phyloP scores from a whole-genome alignment of 2,888 invertebrate genomes.

The Prosopocoilus inquinatus region DNA sequence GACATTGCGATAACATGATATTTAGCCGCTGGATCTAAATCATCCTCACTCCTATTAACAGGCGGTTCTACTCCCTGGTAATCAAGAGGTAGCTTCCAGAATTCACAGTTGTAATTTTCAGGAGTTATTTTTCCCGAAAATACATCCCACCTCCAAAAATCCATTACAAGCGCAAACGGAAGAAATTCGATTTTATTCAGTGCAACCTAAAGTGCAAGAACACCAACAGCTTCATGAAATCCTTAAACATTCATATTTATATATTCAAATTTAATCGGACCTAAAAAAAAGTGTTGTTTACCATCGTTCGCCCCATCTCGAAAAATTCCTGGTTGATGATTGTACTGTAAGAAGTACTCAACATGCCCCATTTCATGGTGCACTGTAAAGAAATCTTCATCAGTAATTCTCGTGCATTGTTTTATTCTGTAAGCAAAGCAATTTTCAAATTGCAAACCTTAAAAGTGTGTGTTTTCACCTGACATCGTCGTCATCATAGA shows the following conservation, averaged over 20 bases:
- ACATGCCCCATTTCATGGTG: conserved; percentile 85
- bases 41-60: conserved; percentile 58
- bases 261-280: neutral
- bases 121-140: conserved; percentile 61
- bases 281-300: conserved; percentile 44
- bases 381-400: conserved; percentile 63
- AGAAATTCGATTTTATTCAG: conserved; percentile 70
- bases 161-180: conserved; percentile 68
- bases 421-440: conserved; percentile 58
- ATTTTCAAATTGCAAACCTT: neutral
- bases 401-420: conserved; percentile 67
- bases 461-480: conserved; percentile 52
- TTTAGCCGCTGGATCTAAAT: conserved; percentile 68
- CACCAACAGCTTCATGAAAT: conserved; percentile 64
- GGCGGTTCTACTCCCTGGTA: conserved; percentile 66
- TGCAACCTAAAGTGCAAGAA: conserved; percentile 45
- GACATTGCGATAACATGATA: conserved; percentile 65
- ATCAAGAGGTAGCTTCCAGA: conserved; percentile 61
- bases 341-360: conserved; percentile 74
- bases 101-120: conserved; percentile 64
- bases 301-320: conserved; percentile 70
- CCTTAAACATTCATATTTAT: conserved; percentile 37
- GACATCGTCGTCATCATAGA: conserved; percentile 77
- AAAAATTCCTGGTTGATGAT: conserved; percentile 67
- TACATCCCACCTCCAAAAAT: conserved; percentile 67